Conservation (phyloP, 2,888 invertebrate genomes). For the Pemphredon lugubris region DNA sequence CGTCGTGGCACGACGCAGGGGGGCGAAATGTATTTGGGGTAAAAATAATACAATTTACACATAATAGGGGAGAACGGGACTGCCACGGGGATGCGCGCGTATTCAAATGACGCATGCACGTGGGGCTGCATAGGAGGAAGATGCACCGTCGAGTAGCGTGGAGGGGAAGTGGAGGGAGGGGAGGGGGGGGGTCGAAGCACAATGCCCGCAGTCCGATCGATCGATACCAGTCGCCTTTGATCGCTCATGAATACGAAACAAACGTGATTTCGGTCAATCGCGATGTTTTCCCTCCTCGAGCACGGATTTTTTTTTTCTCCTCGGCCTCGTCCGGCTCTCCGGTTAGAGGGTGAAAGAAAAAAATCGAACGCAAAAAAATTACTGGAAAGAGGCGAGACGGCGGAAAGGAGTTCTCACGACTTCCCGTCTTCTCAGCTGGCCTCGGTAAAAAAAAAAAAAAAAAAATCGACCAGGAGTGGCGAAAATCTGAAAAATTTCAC, state of each 20-base stretch:
- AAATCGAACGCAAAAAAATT: conserved; percentile 16
- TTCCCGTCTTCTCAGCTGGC: conserved; percentile 62
- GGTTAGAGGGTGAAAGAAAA: conserved; percentile 39
- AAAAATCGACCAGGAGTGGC: conserved; percentile 24
- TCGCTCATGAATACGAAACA: conserved; percentile 70
- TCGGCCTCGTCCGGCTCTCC: conserved; percentile 12
- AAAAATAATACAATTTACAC: conserved; percentile 81
- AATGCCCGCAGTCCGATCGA: conserved; percentile 60
- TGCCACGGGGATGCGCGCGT: conserved; percentile 62
- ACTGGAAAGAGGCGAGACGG: neutral
- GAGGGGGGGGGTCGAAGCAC: conserved; percentile 33
- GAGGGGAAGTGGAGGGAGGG: conserved; percentile 20
- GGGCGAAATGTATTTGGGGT: conserved; percentile 79
- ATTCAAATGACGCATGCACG: conserved; percentile 75
- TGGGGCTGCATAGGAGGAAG: conserved; percentile 55
- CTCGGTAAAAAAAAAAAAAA: conserved; percentile 43
- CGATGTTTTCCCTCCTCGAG: conserved; percentile 46
- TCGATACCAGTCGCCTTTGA: conserved; percentile 69
- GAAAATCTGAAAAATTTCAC: conserved; percentile 36
- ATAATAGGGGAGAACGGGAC: conserved; percentile 75
- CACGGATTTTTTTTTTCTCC: conserved; percentile 14
- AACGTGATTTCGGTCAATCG: conserved; percentile 62
- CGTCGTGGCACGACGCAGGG: conserved; percentile 61
- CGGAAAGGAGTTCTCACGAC: conserved; percentile 57
- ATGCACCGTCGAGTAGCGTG: conserved; percentile 39